Evolutionary conservation across 2,797 vertebrate genomes (phyloP).

Genomic region (Salarias fasciatus): DNA sequence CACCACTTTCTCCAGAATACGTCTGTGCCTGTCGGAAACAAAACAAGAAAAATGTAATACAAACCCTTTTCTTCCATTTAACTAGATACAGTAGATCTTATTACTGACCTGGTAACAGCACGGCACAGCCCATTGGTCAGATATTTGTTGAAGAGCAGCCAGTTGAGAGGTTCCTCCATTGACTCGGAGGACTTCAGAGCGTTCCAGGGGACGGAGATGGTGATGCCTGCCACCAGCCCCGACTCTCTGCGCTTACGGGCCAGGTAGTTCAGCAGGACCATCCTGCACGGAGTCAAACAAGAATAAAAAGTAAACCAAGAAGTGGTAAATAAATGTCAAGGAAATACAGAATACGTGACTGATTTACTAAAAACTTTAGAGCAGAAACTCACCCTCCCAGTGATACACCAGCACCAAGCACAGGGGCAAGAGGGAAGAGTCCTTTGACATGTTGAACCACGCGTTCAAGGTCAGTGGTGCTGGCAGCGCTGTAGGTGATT

Average conservation of each 20-base stretch:
- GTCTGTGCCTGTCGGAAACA: conserved; percentile 80
- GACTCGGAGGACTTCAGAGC: conserved; percentile 76
- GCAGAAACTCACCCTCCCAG: conserved; percentile 85
- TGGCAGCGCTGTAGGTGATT: conserved; percentile 84
- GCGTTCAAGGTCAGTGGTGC: conserved; percentile 84
- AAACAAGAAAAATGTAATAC: rapidly evolving
- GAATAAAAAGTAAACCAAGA: not conserved
- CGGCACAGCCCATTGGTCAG: conserved; percentile 75
- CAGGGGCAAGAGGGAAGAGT: conserved; percentile 75
- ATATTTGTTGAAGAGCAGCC: conserved; percentile 84
- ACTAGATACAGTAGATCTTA: not conserved
- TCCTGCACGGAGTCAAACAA: conserved; percentile 63
- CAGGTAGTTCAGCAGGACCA: conserved; percentile 87
- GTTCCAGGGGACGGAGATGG: conserved; percentile 85
- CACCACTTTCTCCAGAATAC: conserved; percentile 79
- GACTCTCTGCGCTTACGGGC: conserved; percentile 69
- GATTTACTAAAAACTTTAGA: too few species aligned
- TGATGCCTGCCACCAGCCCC: conserved; percentile 81
- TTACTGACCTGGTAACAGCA: conserved; percentile 68
- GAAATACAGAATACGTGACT: too few species aligned
- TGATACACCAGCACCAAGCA: conserved; percentile 87
- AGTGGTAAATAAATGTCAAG: not conserved
- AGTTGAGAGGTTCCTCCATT: conserved; percentile 86
- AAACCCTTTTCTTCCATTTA: rapidly evolving
- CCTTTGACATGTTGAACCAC: conserved; percentile 82